phyloP scores from a whole-genome alignment of 2,113 vertebrate genomes.

The Pseudois nayaur region DNA sequence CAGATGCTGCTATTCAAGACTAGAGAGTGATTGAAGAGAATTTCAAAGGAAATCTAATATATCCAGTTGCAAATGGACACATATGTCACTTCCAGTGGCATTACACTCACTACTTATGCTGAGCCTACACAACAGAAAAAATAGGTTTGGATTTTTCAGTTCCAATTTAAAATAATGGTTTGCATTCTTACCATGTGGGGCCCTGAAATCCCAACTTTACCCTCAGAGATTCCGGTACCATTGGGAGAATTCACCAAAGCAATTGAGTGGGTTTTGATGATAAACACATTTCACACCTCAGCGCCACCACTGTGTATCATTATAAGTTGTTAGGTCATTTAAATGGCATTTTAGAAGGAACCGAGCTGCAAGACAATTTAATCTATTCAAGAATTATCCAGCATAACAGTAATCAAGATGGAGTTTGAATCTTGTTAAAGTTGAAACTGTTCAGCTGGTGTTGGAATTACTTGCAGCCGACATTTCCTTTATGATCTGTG shows the following conservation, averaged over 20 bases:
- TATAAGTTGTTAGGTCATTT: constrained; percentile 4
- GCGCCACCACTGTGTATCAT: neutral
- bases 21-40: neutral
- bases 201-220: neutral
- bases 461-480: neutral
- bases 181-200: neutral
- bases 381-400: neutral
- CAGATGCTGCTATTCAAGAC: neutral
- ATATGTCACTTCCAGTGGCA: neutral
- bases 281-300: neutral
- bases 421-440: neutral
- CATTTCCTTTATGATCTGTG: neutral
- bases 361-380: neutral
- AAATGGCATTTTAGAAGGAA: neutral
- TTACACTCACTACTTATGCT: neutral
- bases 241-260: neutral
- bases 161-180: constrained; percentile 27
- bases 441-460: neutral
- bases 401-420: neutral
- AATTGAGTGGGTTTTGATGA: constrained; percentile 22
- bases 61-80: neutral
- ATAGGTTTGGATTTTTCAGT: neutral
- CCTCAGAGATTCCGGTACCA: neutral
- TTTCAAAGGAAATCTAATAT: constrained; percentile 29
- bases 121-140: neutral